Percentiles rank a stretch among this genome's conserved stretches.
Conservation (phyloP, 1,140 invertebrate species). For the Papilio dardanus region DNA sequence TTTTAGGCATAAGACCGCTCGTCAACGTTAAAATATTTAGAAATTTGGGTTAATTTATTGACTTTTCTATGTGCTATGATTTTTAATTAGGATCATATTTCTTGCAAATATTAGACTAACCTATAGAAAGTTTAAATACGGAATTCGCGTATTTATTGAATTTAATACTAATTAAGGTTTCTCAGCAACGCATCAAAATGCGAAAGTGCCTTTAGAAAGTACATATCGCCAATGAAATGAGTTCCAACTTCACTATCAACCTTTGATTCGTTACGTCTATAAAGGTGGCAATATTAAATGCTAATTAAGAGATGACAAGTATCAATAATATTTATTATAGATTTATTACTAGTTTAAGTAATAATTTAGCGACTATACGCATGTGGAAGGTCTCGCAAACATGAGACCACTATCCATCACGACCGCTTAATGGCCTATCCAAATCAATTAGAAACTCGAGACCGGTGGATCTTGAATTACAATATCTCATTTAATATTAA, state of each 20-base stretch:
- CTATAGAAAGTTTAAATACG: neutral
- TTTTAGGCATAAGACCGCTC: too few species aligned
- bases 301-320: slow-evolving; percentile 9
- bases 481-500: slow-evolving; percentile 41
- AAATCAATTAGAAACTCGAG: slow-evolving; percentile 76
- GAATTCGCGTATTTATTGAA: neutral
- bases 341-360: slow-evolving; percentile 20
- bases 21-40: too few species aligned
- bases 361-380: slow-evolving; percentile 42
- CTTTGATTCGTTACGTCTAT: too few species aligned
- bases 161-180: neutral
- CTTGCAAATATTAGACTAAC: neutral
- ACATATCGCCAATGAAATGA: neutral
- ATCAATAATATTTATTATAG: slow-evolving; percentile 14
- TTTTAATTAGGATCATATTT: neutral
- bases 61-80: neutral
- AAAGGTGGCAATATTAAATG: neutral
- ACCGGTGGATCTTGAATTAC: slow-evolving; percentile 46
- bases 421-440: slow-evolving; percentile 71
- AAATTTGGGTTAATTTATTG: neutral
- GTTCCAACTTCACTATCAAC: neutral
- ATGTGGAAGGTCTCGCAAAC: slow-evolving; percentile 57
- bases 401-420: slow-evolving; percentile 66
- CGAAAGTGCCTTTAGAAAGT: neutral
- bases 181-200: neutral